Percentiles rank a stretch among this genome's conserved stretches.
phyloP scores from a whole-genome alignment of 1,140 invertebrate species.

The Pristionchus pacificus region DNA sequence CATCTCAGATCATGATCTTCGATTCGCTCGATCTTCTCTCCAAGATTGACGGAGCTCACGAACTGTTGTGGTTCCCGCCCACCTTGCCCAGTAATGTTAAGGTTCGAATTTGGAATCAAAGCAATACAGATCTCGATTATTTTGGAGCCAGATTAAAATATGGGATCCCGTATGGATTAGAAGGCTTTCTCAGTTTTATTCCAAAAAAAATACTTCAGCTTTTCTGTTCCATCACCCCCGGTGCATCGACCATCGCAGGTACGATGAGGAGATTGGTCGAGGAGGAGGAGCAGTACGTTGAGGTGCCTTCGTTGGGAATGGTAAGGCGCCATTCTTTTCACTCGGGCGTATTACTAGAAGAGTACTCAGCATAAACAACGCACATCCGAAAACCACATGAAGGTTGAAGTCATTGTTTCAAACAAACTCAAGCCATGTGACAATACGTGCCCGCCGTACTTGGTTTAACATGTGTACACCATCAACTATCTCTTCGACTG shows the following conservation, averaged over 20 bases:
- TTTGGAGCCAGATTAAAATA: too few relatives aligned
- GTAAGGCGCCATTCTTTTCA: slow-evolving; percentile 20
- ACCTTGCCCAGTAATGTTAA: slow-evolving; percentile 82
- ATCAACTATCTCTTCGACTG: too few relatives aligned
- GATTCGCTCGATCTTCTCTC: slow-evolving; percentile 92
- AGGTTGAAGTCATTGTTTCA: too few relatives aligned
- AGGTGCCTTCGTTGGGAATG: slow-evolving; percentile 72
- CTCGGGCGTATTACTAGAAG: background rate
- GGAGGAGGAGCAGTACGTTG: slow-evolving; percentile 79
- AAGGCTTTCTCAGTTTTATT: too few relatives aligned
- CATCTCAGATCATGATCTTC: slow-evolving; percentile 69
- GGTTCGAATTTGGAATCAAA: slow-evolving; percentile 62
- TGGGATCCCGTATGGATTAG: too few relatives aligned
- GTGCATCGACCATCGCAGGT: slow-evolving; percentile 32
- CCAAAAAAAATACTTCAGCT: slow-evolving; percentile 14
- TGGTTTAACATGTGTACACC: too few relatives aligned
- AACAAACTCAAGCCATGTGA: too few relatives aligned
- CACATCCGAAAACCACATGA: too few relatives aligned
- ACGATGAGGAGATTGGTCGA: slow-evolving; percentile 45
- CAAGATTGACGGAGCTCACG: slow-evolving; percentile 86
- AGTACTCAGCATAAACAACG: slow-evolving; percentile 54
- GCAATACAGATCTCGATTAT: slow-evolving; percentile 11
- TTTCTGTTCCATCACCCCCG: slow-evolving; percentile 29
- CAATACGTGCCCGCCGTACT: too few relatives aligned
- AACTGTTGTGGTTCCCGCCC: slow-evolving; percentile 91